Percentiles rank a stretch among this genome's conserved stretches.
Evolutionary conservation across 2,797 vertebrate species (phyloP).

Genomic region (Masticophis lateralis): DNA sequence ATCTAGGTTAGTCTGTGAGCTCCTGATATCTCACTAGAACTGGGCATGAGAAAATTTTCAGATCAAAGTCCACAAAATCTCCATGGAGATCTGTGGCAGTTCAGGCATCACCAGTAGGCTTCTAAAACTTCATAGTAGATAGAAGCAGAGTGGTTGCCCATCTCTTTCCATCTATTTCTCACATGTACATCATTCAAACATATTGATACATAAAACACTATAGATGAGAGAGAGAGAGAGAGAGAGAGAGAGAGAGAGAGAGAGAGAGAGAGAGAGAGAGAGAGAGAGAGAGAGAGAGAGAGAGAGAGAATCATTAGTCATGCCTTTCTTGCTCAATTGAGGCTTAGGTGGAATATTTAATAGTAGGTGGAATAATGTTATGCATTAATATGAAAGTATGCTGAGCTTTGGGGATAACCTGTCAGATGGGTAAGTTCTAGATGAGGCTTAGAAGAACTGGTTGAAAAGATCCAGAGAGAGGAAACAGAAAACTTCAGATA

Average conservation of each 20-base stretch:
- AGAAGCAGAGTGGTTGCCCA: not conserved
- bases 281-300: too few relatives aligned
- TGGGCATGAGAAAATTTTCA: not conserved
- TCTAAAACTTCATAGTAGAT: not conserved
- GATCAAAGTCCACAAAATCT: not conserved
- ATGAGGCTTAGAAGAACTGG: not conserved
- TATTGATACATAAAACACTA: not conserved
- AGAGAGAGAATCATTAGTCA: not conserved
- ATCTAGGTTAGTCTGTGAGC: not conserved
- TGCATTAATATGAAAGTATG: not conserved
- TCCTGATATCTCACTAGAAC: not conserved
- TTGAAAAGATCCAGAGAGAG: not conserved
- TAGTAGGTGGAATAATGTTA: not conserved
- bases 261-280: too few relatives aligned
- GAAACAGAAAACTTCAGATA: not conserved
- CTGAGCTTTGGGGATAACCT: not conserved
- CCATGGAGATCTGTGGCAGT: not conserved
- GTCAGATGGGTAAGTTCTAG: not conserved
- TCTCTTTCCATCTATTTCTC: not conserved
- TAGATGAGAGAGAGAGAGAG: too few relatives aligned
- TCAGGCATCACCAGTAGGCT: not conserved
- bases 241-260: too few relatives aligned
- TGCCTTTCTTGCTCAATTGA: not conserved
- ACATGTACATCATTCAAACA: not conserved
- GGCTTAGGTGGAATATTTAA: not conserved